phyloP scores from a whole-genome alignment of 2,113 vertebrate species.

The Xenus cinereus region DNA sequence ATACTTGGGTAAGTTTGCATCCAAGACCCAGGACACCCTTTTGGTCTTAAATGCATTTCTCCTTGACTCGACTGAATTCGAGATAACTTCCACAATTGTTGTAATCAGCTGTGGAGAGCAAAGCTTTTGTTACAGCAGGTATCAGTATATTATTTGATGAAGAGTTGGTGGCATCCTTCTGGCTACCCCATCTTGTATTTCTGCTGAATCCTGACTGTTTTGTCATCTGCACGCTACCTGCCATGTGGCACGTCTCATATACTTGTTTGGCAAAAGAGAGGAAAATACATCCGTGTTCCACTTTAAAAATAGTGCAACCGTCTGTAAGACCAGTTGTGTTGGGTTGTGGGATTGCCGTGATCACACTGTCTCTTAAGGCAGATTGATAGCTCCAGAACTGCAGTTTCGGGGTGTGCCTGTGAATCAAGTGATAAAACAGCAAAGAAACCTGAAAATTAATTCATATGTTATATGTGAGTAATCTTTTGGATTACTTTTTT shows the following conservation, averaged over 20 bases:
- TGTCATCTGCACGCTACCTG: constrained; percentile 57
- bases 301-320: constrained; percentile 23
- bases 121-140: not conserved
- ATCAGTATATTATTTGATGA: not conserved
- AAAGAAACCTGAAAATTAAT: constrained; percentile 6
- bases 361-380: not conserved
- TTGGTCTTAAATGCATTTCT: not conserved
- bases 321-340: constrained; percentile 40
- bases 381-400: not conserved
- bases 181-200: constrained; percentile 51
- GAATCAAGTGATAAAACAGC: not conserved
- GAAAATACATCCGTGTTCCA: constrained; percentile 25
- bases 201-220: constrained; percentile 43
- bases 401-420: not conserved
- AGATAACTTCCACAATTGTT: too few species aligned
- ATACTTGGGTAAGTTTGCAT: not conserved
- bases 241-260: constrained; percentile 33
- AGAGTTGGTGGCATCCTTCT: constrained; percentile 17
- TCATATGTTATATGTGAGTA: not conserved
- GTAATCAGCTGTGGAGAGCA: not conserved
- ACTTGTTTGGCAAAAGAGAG: constrained; percentile 24
- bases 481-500: not conserved
- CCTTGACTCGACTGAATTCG: not conserved
- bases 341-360: not conserved
- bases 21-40: not conserved